phyloP scores from a whole-genome alignment of 2,888 invertebrate species.

The Bursaphelenchus okinawaensis region DNA sequence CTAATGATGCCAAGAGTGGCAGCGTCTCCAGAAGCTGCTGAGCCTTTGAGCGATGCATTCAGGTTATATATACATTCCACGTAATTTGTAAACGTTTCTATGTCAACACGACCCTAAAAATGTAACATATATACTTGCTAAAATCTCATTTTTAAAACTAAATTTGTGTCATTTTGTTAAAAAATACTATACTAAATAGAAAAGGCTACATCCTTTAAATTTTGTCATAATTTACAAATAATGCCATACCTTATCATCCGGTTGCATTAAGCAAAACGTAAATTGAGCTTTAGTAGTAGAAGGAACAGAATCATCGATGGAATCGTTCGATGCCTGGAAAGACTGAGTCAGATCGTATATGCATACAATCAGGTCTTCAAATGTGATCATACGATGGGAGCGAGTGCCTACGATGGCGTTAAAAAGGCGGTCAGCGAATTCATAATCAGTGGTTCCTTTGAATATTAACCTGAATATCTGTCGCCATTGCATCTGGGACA shows the following conservation, averaged over 20 bases:
- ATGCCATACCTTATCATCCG: slow-evolving; percentile 36
- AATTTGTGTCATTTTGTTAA: no score
- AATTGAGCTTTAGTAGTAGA: slow-evolving; percentile 44
- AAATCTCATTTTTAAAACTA: not conserved
- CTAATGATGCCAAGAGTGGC: slow-evolving; percentile 25
- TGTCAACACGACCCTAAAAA: slow-evolving; percentile 38
- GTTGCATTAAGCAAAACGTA: slow-evolving; percentile 40
- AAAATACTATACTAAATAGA: no score
- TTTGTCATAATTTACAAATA: not conserved
- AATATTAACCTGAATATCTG: slow-evolving; percentile 44
- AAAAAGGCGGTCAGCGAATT: slow-evolving; percentile 45
- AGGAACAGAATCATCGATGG: slow-evolving; percentile 20
- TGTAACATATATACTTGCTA: not conserved
- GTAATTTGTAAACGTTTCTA: slow-evolving; percentile 36
- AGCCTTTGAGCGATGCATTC: slow-evolving; percentile 29
- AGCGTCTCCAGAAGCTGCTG: slow-evolving; percentile 26
- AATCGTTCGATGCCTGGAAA: slow-evolving; percentile 20
- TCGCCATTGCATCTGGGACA: slow-evolving; percentile 43
- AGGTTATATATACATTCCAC: slow-evolving; percentile 39
- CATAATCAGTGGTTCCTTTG: slow-evolving; percentile 43
- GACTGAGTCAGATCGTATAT: slow-evolving; percentile 39
- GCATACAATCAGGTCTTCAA: slow-evolving; percentile 42
- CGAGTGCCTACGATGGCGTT: slow-evolving; percentile 38
- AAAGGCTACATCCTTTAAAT: no score
- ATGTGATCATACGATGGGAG: slow-evolving; percentile 34